Evolutionary conservation across 2,797 vertebrate genomes (phyloP).

Genomic region (Anabas testudineus): DNA sequence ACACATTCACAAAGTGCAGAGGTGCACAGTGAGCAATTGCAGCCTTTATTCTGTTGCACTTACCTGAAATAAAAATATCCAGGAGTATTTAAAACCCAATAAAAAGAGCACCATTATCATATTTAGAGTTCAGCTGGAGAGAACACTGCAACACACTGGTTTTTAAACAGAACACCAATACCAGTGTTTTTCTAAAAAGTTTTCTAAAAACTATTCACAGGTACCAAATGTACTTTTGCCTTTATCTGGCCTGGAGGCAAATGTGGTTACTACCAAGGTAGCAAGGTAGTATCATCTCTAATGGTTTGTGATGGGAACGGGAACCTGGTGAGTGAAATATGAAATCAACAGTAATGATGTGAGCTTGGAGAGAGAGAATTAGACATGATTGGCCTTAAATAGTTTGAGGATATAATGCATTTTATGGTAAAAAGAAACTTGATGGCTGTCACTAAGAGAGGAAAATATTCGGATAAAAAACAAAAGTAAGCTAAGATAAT

Average conservation of each 20-base stretch:
- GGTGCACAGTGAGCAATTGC: constrained; percentile 16
- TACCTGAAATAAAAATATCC: constrained; percentile 23
- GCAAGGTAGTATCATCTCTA: not conserved
- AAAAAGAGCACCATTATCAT: constrained; percentile 27
- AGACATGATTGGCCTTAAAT: not conserved
- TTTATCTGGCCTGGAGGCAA: not conserved
- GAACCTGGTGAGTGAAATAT: constrained; percentile 1
- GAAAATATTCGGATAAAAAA: too few species aligned
- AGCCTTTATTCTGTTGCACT: constrained; percentile 18
- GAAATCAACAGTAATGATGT: not conserved
- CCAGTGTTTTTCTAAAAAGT: too few species aligned
- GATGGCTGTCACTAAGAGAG: too few species aligned
- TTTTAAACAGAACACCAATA: too few species aligned
- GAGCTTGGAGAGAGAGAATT: constrained; percentile 1
- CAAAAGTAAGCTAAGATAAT: too few species aligned
- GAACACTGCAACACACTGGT: not conserved
- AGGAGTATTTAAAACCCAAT: constrained; percentile 30
- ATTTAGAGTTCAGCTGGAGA: not conserved
- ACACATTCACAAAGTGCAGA: constrained; percentile 14
- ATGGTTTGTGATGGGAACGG: constrained; percentile 15
- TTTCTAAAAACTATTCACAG: too few species aligned
- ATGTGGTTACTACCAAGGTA: not conserved
- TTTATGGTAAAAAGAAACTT: too few species aligned
- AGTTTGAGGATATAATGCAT: too few species aligned
- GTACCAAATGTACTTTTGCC: not conserved